phyloP scores from a whole-genome alignment of 2,113 vertebrate genomes.

The Copsychus sechellarum region DNA sequence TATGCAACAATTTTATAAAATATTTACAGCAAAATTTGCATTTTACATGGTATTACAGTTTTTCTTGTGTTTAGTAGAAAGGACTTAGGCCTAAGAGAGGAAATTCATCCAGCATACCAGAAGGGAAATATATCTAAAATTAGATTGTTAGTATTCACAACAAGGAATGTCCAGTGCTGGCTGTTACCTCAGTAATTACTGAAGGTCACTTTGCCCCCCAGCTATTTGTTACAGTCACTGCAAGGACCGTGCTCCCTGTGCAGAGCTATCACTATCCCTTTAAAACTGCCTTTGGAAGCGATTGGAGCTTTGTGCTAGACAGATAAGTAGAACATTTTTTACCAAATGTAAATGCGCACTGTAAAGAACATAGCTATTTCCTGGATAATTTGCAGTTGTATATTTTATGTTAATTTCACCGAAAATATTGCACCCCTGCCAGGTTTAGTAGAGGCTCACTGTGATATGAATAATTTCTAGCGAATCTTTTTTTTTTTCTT shows the following conservation, averaged over 20 bases:
- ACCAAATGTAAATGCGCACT: conserved; percentile 75
- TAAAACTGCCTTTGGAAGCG: conserved; percentile 66
- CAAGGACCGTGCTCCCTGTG: neutral
- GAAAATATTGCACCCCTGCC: conserved; percentile 86
- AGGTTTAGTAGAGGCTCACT: conserved; percentile 83
- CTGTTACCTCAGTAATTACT: conserved; percentile 56
- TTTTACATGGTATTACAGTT: conserved; percentile 79
- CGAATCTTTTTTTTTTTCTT: conserved; percentile 79
- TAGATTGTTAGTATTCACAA: conserved; percentile 30
- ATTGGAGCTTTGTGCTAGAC: conserved; percentile 70
- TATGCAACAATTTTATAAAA: conserved; percentile 87
- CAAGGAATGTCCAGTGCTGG: conserved; percentile 26
- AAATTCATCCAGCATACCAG: conserved; percentile 43
- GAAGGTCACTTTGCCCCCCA: conserved; percentile 48
- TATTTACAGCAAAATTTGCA: conserved; percentile 86
- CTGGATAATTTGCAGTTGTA: conserved; percentile 86
- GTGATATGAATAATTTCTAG: conserved; percentile 86
- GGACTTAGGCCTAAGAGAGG: conserved; percentile 60
- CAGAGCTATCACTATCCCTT: conserved; percentile 67
- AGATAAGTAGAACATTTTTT: conserved; percentile 71
- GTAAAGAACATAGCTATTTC: conserved; percentile 83
- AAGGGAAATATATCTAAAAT: conserved; percentile 55
- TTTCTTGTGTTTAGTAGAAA: conserved; percentile 76
- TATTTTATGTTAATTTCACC: conserved; percentile 87
- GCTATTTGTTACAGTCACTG: conserved; percentile 36